Percentiles rank a stretch among this genome's conserved stretches.
These are phyloP conservation scores for Nasonia oneida DNA, from an alignment of 2,888 invertebrate genomes.

Conservation along the genomic window DNA sequence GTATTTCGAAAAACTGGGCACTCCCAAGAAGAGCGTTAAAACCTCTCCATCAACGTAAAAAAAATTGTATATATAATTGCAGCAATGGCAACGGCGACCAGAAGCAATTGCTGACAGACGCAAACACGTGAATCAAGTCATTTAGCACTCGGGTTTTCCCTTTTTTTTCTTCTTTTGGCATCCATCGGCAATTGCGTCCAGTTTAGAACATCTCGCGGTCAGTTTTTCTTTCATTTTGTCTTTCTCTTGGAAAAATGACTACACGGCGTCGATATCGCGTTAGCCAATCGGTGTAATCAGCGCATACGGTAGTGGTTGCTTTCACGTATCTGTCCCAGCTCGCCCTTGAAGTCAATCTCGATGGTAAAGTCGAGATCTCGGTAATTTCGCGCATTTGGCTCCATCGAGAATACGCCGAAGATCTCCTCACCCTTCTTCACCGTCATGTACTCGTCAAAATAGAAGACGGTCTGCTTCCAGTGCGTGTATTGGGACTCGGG, in stretches of 20 bases:
- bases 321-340: slow-evolving; percentile 91
- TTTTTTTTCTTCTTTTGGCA: slow-evolving; percentile 35
- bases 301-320: slow-evolving; percentile 95
- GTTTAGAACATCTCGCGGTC: slow-evolving; percentile 56
- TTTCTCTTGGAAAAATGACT: slow-evolving; percentile 44
- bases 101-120: slow-evolving; percentile 50
- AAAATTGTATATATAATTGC: slow-evolving; percentile 49
- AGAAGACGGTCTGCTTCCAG: slow-evolving; percentile 99
- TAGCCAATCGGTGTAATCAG: slow-evolving; percentile 79
- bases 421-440: slow-evolving; percentile 98
- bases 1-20: slow-evolving; percentile 48
- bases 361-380: slow-evolving; percentile 98
- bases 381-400: slow-evolving; percentile 97
- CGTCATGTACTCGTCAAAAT: slow-evolving; percentile 97
- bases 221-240: slow-evolving; percentile 36
- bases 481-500: slow-evolving; percentile 99
- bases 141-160: slow-evolving; percentile 41
- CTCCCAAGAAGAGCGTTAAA: slow-evolving; percentile 19
- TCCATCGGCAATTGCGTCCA: slow-evolving; percentile 54
- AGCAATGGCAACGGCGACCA: slow-evolving; percentile 38
- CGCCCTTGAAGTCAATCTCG: slow-evolving; percentile 95
- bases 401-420: slow-evolving; percentile 94
- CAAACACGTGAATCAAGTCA: slow-evolving; percentile 48
- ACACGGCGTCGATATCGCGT: slow-evolving; percentile 25
- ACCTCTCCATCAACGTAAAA: slow-evolving; percentile 48